Evolutionary conservation across 1,140 invertebrate species (phyloP).

Genomic region (Papilio machaon): DNA sequence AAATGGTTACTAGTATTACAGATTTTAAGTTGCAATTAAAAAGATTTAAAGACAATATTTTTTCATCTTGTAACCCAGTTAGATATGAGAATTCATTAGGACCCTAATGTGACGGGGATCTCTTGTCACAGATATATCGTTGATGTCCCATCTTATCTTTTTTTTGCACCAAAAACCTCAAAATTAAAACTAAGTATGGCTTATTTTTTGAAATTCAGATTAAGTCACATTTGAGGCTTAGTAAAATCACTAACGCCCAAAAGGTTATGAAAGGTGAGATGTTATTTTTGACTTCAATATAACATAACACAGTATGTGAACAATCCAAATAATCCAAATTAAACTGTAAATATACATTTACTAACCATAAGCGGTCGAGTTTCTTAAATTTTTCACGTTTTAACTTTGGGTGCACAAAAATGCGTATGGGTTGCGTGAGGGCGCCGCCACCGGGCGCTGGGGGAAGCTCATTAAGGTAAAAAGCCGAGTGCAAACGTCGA

Average conservation of each 20-base stretch:
- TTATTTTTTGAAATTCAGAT: not conserved
- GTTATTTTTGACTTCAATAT: not conserved
- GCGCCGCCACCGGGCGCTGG: slow-evolving; percentile 59
- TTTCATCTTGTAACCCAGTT: slow-evolving; percentile 5
- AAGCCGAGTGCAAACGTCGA: slow-evolving; percentile 79
- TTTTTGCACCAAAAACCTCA: not conserved
- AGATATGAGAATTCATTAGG: not conserved
- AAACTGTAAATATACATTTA: slow-evolving; percentile 20
- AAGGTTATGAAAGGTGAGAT: not conserved
- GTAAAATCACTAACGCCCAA: not conserved
- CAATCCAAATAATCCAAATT: slow-evolving; percentile 14
- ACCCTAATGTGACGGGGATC: not conserved
- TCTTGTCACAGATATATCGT: not conserved
- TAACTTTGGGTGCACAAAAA: slow-evolving; percentile 68
- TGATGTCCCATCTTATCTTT: not conserved
- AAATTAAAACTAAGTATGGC: not conserved
- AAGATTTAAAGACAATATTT: not conserved
- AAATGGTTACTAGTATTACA: not conserved
- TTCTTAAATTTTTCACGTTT: slow-evolving; percentile 41
- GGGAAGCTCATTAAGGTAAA: slow-evolving; percentile 80
- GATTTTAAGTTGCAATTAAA: not conserved
- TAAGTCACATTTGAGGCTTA: not conserved
- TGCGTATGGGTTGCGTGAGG: slow-evolving; percentile 71
- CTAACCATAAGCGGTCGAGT: slow-evolving; percentile 20
- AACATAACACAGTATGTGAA: too few relatives aligned